Base-by-base conservation (phyloP, 2,113 vertebrate genomes). In the Maylandia zebra region DNA sequence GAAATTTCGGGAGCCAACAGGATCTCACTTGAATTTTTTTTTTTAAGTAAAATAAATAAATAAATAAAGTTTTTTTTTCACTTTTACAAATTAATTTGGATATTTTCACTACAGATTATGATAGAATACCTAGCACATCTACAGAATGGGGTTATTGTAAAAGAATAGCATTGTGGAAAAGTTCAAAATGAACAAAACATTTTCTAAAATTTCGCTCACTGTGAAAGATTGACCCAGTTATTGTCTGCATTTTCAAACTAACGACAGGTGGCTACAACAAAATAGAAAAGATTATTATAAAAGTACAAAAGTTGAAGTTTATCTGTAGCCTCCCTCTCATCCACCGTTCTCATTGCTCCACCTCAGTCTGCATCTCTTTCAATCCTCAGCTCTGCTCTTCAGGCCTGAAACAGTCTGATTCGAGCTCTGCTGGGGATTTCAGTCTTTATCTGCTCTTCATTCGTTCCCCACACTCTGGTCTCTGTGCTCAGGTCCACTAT, bases 291-390 rank as follows among this genome's bases (percentile, higher is more conserved):
- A 36, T 36, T 64, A 7, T 7, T 34, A 34, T 64, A 64, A 64
- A 64, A 64, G 59, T 36, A 64, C 59, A 11, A 64, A 64, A 7
- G 32, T 0, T 64, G 11, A 64, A 64, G 59, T 64, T 0, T 0
- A 11, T 64, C 17, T 36, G 59, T 64, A 71, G 66, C 36, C 66
- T 41, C 32, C 34, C 19, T 22, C 10, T 2, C 34, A 61, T 61
- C 14, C 57, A 10, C 27, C 27, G 5, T 17, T 30, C 27, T 5
- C 27, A 12, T 5, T 66, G 61, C 34, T 38, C 32, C 59, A 41
- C n/a, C 36, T 43, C n/a, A 43, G 12, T 9, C 66, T 71, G 66
- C n/a, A 71, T 24, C 34, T 5, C 66, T 16, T 71, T 24, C 36
- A 2, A 22, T 24, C 38, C 38, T 71, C n/a, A 74, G 66, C 38